Percentiles rank a stretch among this genome's conserved stretches.
phyloP scores from a whole-genome alignment of 1,140 invertebrate species.

The Neodiprion pinetum region DNA sequence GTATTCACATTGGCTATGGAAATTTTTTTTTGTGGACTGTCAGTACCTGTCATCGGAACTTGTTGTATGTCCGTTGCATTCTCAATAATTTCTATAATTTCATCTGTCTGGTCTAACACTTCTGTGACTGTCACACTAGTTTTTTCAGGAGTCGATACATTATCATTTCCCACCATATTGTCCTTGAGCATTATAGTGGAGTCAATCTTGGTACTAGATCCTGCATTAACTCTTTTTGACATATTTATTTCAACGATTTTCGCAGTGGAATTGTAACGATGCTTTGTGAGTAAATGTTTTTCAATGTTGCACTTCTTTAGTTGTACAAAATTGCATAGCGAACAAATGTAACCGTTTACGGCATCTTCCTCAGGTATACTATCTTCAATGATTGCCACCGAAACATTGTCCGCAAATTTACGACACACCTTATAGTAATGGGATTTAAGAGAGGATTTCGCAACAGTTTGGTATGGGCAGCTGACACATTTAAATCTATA shows the following conservation, averaged over 20 bases:
- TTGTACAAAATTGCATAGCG: constrained; percentile 73
- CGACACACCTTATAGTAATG: constrained; percentile 60
- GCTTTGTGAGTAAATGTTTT: constrained; percentile 52
- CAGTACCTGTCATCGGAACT: too few species aligned
- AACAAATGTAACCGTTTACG: constrained; percentile 71
- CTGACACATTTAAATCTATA: constrained; percentile 68
- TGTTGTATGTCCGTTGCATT: too few species aligned
- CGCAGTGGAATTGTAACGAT: constrained; percentile 19
- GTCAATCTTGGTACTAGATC: background rate
- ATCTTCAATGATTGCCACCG: constrained; percentile 39
- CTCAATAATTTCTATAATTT: too few species aligned
- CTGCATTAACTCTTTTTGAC: constrained; percentile 40
- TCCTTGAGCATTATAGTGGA: too few species aligned
- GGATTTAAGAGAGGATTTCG: constrained; percentile 54
- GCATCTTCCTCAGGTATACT: constrained; percentile 38
- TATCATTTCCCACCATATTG: too few species aligned
- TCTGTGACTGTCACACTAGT: too few species aligned
- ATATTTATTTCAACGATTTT: constrained; percentile 63
- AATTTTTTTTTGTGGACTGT: too few species aligned
- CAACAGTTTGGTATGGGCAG: constrained; percentile 61
- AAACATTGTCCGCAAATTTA: constrained; percentile 32
- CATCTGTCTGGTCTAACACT: too few species aligned
- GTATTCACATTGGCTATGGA: too few species aligned
- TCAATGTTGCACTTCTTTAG: constrained; percentile 66
- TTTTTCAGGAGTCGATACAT: too few species aligned